Evolutionary conservation across 2,888 invertebrate species (phyloP), one percentile per base, ranked within the genome.

Genomic region (Oxyscelio sp.): DNA sequence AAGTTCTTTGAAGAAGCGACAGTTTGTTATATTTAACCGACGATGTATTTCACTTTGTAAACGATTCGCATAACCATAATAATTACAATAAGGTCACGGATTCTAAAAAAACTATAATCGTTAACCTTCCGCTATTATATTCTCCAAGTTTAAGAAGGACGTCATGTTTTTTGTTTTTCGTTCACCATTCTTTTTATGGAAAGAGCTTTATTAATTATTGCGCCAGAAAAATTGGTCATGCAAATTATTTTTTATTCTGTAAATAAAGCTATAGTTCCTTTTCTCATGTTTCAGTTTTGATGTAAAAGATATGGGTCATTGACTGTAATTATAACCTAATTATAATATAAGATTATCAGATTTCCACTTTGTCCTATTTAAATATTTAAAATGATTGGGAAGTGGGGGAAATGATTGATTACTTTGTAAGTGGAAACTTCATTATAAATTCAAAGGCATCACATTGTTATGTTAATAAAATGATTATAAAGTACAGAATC

Each of bases 31-130:
- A 68, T 68, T 68, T 68, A 43, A 40, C 40, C 43, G 13, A 13
- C 43, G 54, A 8, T 54, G 43, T 56, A 65, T 68, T 54, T 68
- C 4, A 24, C 27, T 27, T 68, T 40, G 17, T 19, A 54, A 38
- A 68, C 48, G 48, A 48, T 48, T 48, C 34, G 19, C 48, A 45
- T 48, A 71, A 71, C n/a, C 58, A 71, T 71, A 71, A 71, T 58
- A 71, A 71, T 71, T 48, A 58, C 58, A 71, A 58, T 59, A 34
- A 71, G 70, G 70, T 58, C 70, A 38, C 21, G 6, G 58, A 34
- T 58, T 56, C 56, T 71, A 71, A 71, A 71, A 68, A 61, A 61
- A 61, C 58, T 63, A 66, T 66, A 50, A 66, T 52, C 66, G 34
- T 58, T 48, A 45, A 71, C 70, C 48, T 70, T 58, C 58, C 34